A percentile compares a stretch with the other conserved stretches of the same genome.
Evolutionary conservation across 1,140 invertebrate species (phyloP).

Genomic region (Archivesica marissinica): DNA sequence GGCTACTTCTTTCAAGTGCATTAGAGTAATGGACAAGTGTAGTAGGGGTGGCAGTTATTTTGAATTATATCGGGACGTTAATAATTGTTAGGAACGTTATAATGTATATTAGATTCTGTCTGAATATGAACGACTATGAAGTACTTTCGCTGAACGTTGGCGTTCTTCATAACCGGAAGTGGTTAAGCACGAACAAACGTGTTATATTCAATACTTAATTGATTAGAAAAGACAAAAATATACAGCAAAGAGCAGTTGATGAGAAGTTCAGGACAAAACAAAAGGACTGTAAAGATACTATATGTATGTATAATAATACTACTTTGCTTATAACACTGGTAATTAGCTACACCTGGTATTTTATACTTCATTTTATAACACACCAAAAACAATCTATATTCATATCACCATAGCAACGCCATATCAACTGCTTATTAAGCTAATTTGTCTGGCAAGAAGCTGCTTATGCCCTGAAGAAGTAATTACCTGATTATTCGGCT

Average conservation of each 20-base stretch:
- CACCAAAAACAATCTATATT: not conserved
- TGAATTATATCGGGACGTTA: no score
- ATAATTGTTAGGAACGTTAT: no score
- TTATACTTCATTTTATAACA: conserved; percentile 11
- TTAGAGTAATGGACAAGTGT: no score
- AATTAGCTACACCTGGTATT: not conserved
- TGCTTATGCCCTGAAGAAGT: not conserved
- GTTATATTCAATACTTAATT: not conserved
- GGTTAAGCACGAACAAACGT: no score
- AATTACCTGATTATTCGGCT: not conserved
- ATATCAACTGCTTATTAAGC: conserved; percentile 21
- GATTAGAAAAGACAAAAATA: not conserved
- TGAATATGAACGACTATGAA: no score
- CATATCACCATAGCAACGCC: conserved; percentile 5
- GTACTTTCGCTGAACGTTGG: no score
- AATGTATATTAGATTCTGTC: no score
- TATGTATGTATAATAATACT: conserved; percentile 17
- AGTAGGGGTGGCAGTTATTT: no score
- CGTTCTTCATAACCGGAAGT: no score
- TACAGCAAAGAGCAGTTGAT: not conserved
- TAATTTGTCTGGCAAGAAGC: conserved; percentile 18
- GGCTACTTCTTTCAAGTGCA: no score
- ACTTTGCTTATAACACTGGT: conserved; percentile 9
- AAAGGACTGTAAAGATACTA: not conserved
- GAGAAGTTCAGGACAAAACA: not conserved